phyloP scores from a whole-genome alignment of 2,888 invertebrate species.

The Drosophila planitibia region DNA sequence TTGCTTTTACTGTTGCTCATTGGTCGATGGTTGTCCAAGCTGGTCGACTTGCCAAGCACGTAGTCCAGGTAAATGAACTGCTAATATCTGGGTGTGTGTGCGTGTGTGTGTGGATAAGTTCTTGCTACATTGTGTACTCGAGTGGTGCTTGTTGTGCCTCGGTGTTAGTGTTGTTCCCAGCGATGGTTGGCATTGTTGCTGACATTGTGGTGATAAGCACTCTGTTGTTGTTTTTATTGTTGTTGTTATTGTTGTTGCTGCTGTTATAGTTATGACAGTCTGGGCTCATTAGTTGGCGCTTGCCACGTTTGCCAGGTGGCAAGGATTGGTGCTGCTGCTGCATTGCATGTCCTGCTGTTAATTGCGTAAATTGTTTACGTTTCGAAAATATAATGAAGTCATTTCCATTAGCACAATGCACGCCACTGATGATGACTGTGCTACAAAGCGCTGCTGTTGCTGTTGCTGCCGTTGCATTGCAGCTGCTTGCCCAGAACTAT shows the following conservation, averaged over 20 bases:
- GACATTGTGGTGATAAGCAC: conserved; percentile 54
- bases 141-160: conserved; percentile 62
- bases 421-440: conserved; percentile 69
- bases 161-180: conserved; percentile 52
- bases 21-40: conserved; percentile 30
- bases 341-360: conserved; percentile 65
- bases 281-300: conserved; percentile 77
- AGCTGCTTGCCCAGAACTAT: conserved; percentile 19
- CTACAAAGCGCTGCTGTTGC: conserved; percentile 38
- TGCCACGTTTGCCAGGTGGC: conserved; percentile 59
- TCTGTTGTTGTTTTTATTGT: conserved; percentile 20
- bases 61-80: conserved; percentile 76
- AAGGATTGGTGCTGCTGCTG: conserved; percentile 3
- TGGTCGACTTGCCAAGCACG: conserved; percentile 60
- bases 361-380: conserved; percentile 80
- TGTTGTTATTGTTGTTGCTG: conserved; percentile 19
- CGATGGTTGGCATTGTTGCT: conserved; percentile 54
- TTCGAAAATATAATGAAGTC: conserved; percentile 79
- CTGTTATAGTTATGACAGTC: conserved; percentile 75
- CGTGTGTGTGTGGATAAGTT: conserved; percentile 26
- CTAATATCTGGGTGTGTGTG: conserved; percentile 43
- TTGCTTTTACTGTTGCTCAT: conserved; percentile 4
- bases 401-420: conserved; percentile 76
- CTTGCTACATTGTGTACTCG: conserved; percentile 46
- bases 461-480: conserved; percentile 16